A percentile compares a stretch with the other conserved stretches of the same genome.
Evolutionary conservation across 2,113 vertebrate species (phyloP).

Genomic region (Alexandromys fortis): DNA sequence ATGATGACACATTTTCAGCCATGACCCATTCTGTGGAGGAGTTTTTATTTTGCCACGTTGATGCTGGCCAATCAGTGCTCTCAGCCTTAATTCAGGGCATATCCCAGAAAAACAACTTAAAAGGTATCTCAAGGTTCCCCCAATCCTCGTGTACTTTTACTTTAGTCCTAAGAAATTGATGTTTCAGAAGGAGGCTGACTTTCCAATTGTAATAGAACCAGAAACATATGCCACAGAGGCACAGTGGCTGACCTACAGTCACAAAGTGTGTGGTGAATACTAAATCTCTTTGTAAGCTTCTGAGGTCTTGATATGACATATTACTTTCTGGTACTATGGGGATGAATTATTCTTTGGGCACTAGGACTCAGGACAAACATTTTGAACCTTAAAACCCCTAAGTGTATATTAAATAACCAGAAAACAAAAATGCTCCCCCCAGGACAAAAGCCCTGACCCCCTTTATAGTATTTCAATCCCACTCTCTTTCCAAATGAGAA

Average conservation of each 20-base stretch:
- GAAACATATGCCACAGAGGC: neutral
- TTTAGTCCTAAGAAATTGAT: neutral
- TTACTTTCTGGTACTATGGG: neutral
- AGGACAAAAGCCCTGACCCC: neutral
- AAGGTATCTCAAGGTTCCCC: neutral
- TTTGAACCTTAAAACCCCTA: neutral
- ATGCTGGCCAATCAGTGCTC: rapidly evolving
- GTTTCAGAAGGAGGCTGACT: neutral
- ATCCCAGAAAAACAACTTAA: neutral
- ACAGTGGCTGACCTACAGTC: neutral
- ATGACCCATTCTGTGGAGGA: neutral
- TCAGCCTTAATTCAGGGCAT: neutral
- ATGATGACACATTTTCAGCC: too few species aligned
- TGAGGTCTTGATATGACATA: neutral
- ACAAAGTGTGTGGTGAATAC: neutral
- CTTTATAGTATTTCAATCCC: neutral
- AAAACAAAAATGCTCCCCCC: neutral
- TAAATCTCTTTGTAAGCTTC: neutral
- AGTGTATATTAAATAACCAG: conserved; percentile 47
- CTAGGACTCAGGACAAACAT: neutral
- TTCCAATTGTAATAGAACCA: neutral
- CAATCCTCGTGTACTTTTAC: neutral
- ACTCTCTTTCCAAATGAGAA: conserved; percentile 38
- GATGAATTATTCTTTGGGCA: conserved; percentile 2
- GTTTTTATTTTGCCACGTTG: rapidly evolving